Percentiles rank a stretch among this genome's conserved stretches.
These are phyloP conservation scores for Egretta garzetta DNA, from an alignment of 2,113 vertebrate species.

Conservation along the genomic window DNA sequence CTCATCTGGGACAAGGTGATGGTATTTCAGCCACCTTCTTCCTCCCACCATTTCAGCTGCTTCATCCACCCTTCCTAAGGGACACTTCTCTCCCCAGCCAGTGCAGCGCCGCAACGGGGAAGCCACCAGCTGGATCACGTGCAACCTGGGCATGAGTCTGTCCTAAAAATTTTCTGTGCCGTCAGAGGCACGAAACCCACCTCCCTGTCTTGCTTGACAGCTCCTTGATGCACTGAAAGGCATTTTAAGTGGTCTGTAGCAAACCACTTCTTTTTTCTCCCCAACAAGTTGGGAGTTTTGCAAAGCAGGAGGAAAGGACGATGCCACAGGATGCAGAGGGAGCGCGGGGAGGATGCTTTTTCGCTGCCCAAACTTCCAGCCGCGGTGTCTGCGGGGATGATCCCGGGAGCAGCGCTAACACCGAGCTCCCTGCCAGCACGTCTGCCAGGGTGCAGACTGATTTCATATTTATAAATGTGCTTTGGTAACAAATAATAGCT, in stretches of 20 bases:
- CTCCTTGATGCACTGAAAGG: background rate
- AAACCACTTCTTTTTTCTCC: rapidly evolving
- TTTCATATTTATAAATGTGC: slow-evolving; percentile 9
- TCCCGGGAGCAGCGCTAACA: background rate
- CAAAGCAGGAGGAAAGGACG: background rate
- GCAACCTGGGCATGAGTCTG: background rate
- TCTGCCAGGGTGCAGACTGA: slow-evolving; percentile 16
- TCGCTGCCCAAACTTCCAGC: background rate
- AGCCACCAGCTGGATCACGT: background rate
- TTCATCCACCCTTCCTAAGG: background rate
- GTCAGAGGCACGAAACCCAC: background rate
- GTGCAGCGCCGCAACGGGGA: rapidly evolving
- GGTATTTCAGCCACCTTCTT: background rate
- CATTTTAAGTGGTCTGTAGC: background rate
- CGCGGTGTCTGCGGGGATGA: background rate
- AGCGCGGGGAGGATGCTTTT: rapidly evolving
- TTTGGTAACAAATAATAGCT: slow-evolving; percentile 27
- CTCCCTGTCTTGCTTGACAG: background rate
- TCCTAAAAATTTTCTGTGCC: background rate
- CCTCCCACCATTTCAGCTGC: background rate
- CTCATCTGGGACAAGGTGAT: background rate
- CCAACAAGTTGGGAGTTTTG: background rate
- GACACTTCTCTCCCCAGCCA: rapidly evolving
- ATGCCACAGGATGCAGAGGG: background rate
- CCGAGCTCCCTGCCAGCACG: background rate